phyloP scores from a whole-genome alignment of 2,888 invertebrate genomes.

The Apamea crenata region DNA sequence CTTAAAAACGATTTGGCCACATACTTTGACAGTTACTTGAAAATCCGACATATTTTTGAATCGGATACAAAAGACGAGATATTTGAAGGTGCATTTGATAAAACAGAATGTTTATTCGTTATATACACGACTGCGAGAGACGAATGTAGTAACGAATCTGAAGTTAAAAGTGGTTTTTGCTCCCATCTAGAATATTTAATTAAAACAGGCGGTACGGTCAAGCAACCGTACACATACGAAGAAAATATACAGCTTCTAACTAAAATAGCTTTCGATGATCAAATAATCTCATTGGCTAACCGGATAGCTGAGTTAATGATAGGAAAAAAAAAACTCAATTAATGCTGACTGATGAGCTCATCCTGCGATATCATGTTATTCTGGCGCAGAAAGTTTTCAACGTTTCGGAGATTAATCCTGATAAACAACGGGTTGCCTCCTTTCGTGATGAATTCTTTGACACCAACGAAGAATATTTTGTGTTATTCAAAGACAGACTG shows the following conservation, averaged over 20 bases:
- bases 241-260: conserved; percentile 26
- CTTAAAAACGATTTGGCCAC: neutral
- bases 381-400: conserved; percentile 38
- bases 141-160: neutral
- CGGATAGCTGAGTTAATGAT: conserved; percentile 6
- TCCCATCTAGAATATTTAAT: conserved; percentile 37
- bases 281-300: conserved; percentile 34
- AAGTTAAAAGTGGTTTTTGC: neutral
- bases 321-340: conserved; percentile 3
- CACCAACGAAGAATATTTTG: conserved; percentile 24
- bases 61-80: conserved; percentile 6
- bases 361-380: conserved; percentile 51
- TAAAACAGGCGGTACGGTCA: conserved; percentile 29
- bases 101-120: conserved; percentile 31
- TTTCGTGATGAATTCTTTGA: conserved; percentile 35
- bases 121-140: conserved; percentile 53
- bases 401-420: conserved; percentile 25
- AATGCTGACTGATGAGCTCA: conserved; percentile 38
- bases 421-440: neutral
- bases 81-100: conserved; percentile 14
- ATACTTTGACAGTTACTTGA: conserved; percentile 39
- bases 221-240: conserved; percentile 7
- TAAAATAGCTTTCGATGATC: conserved; percentile 28
- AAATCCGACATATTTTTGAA: conserved; percentile 38
- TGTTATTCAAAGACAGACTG: conserved; percentile 32